Percentiles rank a stretch among this genome's conserved stretches.
Conservation (phyloP, 2,888 invertebrate genomes). For the Fissipunctia ypsillon region DNA sequence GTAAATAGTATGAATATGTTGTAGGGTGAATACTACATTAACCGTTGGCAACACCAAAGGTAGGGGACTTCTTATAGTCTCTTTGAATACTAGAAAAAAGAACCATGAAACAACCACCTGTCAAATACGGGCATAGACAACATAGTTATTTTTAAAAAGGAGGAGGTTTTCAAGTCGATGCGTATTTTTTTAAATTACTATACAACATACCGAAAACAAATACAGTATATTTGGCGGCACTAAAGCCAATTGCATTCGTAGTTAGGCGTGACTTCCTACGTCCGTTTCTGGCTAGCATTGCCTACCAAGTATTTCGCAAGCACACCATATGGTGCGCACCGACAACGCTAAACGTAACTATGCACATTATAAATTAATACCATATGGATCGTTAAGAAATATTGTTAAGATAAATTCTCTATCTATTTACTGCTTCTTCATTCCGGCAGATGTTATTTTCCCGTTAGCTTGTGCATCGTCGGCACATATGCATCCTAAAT, state of each 20-base stretch:
- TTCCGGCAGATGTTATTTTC: conserved; percentile 43
- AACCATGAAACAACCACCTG: neutral
- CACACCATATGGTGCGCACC: conserved; percentile 55
- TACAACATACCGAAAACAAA: neutral
- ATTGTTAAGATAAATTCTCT: conserved; percentile 37
- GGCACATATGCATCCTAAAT: conserved; percentile 10
- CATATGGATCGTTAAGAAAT: conserved; percentile 37
- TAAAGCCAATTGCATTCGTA: conserved; percentile 25
- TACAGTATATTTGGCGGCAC: conserved; percentile 12
- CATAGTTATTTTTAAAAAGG: neutral
- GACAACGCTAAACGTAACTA: conserved; percentile 15
- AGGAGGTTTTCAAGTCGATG: too few species aligned
- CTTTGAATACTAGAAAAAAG: neutral
- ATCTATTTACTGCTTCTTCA: conserved; percentile 40
- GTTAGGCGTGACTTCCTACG: conserved; percentile 49
- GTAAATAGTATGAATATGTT: too few species aligned
- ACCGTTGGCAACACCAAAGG: too few species aligned
- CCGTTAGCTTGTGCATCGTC: conserved; percentile 15
- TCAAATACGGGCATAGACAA: neutral
- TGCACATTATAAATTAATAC: conserved; percentile 42
- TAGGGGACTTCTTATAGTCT: too few species aligned
- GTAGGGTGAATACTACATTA: too few species aligned
- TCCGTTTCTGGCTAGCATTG: conserved; percentile 34
- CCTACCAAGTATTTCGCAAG: conserved; percentile 58
- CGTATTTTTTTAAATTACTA: neutral